These are phyloP conservation scores for Monopis laevigella DNA, from an alignment of 2,888 invertebrate species.

Conservation along the genomic window DNA sequence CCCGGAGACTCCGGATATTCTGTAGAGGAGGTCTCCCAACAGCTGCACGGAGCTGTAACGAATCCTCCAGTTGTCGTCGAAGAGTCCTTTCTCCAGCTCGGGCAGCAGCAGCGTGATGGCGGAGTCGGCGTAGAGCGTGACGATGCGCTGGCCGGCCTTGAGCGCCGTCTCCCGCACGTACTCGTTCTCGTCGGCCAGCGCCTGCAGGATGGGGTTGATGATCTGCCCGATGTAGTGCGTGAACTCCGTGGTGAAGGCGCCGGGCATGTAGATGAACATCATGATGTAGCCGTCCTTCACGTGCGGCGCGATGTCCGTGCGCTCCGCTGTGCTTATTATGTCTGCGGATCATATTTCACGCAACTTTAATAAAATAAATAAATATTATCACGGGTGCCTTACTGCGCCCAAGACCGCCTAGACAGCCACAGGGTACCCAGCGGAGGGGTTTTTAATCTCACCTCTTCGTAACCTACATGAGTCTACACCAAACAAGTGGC, in stretches of 20 bases:
- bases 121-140: conserved; percentile 94
- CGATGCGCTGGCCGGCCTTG: conserved; percentile 95
- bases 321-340: conserved; percentile 92
- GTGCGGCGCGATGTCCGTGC: conserved; percentile 93
- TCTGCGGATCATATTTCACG: too few species aligned
- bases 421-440: too few species aligned
- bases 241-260: conserved; percentile 95
- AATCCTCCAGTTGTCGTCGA: conserved; percentile 99
- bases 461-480: too few species aligned
- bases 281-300: conserved; percentile 99
- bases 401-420: too few species aligned
- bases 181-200: conserved; percentile 98
- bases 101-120: conserved; percentile 93
- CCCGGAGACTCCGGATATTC: conserved; percentile 96
- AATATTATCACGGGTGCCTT: too few species aligned
- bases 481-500: too few species aligned
- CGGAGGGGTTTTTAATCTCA: too few species aligned
- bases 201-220: conserved; percentile 96
- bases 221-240: conserved; percentile 96
- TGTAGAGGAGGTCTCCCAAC: conserved; percentile 93
- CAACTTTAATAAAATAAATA: too few species aligned
- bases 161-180: conserved; percentile 98
- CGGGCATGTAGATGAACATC: conserved; percentile 99
- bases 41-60: conserved; percentile 94
- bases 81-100: conserved; percentile 91